Base-by-base conservation (phyloP, 2,113 vertebrate species). In the Fulica atra region DNA sequence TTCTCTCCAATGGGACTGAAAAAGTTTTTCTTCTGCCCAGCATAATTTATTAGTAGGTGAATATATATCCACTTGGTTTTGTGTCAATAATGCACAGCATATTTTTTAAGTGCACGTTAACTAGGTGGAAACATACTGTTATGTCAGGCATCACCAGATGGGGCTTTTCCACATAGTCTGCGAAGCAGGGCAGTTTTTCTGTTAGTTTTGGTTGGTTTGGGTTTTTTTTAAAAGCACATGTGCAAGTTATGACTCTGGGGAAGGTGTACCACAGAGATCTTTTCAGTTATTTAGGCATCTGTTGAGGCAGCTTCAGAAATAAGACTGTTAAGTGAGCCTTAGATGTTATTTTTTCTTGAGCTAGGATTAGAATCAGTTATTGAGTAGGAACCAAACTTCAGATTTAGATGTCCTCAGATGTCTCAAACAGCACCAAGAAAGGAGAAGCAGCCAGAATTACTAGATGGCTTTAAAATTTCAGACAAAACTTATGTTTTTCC, bases 111-210 rank as follows among this genome's bases (percentile, higher is more conserved):
- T 61, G 82, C 81, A 19, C 61, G 79, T 69, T 94, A 96, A 97
- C 96, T 91, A 93, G 92, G 77, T 81, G 53, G 86, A 96, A 96
- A 81, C 92, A 84, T 81, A 86, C 95, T 94, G 90, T 79, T 84
- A 82, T 92, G 90, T 95, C 38, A 71, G 90, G 48, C 92, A 61
- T 93, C 92, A 88, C 94, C 96, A 96, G 92, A 92, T 96, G 95
- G 93, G 88, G 57, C 88, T 91, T 95, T 92, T 89, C 21, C 88
- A 93, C 44, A 31, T 48, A 90, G 69, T 86, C 90, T 96, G 79
- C 68, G 77, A 68, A 61, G 79, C 4, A 28, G 51, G 48, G 48
- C 19, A 21, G 8, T 53, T 53, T 51, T 51, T 51, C 48, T 23
- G 48, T 50, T 50, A 11, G 50, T 51, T 51, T 51, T 24, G 50